Evolutionary conservation across 1,140 invertebrate species (phyloP), one percentile per base, ranked within the genome.

Genomic region (Ditylenchus dipsaci): DNA sequence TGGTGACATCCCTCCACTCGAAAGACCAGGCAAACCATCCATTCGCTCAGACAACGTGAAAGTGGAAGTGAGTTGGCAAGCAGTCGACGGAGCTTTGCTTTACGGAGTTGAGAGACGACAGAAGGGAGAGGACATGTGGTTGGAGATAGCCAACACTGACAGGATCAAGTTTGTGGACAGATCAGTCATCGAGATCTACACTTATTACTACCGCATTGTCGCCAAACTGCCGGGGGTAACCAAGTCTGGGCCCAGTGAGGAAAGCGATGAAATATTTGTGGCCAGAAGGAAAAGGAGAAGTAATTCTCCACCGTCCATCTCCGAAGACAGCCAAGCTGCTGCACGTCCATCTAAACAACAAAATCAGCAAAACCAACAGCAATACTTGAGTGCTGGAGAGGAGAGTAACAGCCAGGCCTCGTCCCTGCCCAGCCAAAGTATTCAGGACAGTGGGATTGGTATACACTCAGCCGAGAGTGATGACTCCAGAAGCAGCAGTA

Each of bases 131-230:
- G 58, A 72, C 17, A 60, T 73, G n/a, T 73, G 71, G 71, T 61
- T 73, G 45, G 71, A 73, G 61, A 64, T 73, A 38, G 67, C 66
- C 27, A 73, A 73, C 26, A 63, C 62, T 45, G 71, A 73, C 27
- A 64, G 69, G 61, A 72, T 42, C 38, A 33, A 30, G 19, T 73
- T 73, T 38, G 45, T 58, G 30, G 71, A 73, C 58, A 69, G 71
- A 43, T 73, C 71, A 23, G 49, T 73, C 21, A 38, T 66, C 27
- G 71, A 73, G 59, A 67, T 66, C 15, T 67, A 43, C 45, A n/a
- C 64, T 29, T 71, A 68, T 26, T 38, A 53, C 29, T 70, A 70
- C 59, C 67, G 67, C 59, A 70, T 70, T 29, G 45, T 69, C 13
- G 68, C 68, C 7, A 70, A 70, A 70, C 38, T 69, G 67, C 64